Conservation (phyloP, 2,888 invertebrate genomes). For the Odontocolon sp. region DNA sequence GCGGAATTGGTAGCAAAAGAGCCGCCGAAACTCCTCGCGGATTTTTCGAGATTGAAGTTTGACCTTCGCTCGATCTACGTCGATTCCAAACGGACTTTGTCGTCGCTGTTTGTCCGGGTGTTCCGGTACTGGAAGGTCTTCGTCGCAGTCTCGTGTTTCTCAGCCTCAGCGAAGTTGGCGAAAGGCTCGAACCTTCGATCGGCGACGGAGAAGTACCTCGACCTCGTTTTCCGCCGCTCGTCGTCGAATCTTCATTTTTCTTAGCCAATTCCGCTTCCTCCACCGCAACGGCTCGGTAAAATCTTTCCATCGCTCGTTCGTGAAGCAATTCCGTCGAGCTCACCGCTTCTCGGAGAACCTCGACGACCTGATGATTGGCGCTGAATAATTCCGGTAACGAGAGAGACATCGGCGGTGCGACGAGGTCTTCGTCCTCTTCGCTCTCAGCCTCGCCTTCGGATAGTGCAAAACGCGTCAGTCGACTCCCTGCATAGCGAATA, state of each 20-base stretch:
- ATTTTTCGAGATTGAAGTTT: constrained; percentile 63
- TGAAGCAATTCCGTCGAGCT: constrained; percentile 92
- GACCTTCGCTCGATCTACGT: constrained; percentile 76
- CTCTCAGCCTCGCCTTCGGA: constrained; percentile 50
- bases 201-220: constrained; percentile 55
- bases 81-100: constrained; percentile 69
- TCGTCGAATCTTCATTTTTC: constrained; percentile 55
- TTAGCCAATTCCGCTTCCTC: constrained; percentile 84
- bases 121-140: constrained; percentile 81
- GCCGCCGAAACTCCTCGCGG: constrained; percentile 59
- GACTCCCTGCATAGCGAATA: constrained; percentile 27
- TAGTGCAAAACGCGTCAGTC: constrained; percentile 41
- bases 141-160: constrained; percentile 76
- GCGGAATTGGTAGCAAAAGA: constrained; percentile 59
- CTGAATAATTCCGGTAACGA: constrained; percentile 90
- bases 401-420: constrained; percentile 90
- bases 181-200: constrained; percentile 53
- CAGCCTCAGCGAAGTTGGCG: constrained; percentile 71
- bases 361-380: constrained; percentile 83
- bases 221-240: constrained; percentile 38
- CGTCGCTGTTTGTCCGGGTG: constrained; percentile 72
- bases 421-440: constrained; percentile 83
- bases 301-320: constrained; percentile 91
- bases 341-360: constrained; percentile 86
- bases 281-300: constrained; percentile 89